phyloP scores from a whole-genome alignment of 1,140 invertebrate genomes.

The Papilio polyxenes region DNA sequence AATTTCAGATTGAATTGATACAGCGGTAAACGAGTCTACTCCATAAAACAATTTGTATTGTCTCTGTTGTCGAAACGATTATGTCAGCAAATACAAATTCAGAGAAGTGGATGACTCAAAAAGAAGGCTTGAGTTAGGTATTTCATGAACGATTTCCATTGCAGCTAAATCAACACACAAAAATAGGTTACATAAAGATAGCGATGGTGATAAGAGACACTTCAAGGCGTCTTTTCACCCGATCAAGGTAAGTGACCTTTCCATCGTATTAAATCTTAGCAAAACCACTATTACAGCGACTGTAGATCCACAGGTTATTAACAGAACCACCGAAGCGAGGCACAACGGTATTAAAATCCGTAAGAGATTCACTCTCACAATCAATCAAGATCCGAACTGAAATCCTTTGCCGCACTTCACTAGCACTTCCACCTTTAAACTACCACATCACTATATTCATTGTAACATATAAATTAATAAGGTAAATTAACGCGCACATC shows the following conservation, averaged over 20 bases:
- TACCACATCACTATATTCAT: slow-evolving; percentile 58
- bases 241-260: slow-evolving; percentile 77
- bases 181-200: slow-evolving; percentile 35
- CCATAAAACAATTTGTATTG: background rate
- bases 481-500: slow-evolving; percentile 50
- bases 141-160: slow-evolving; percentile 6
- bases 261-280: slow-evolving; percentile 72
- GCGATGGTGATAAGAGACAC: slow-evolving; percentile 27
- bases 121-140: slow-evolving; percentile 1
- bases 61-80: background rate
- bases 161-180: slow-evolving; percentile 35
- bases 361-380: slow-evolving; percentile 47
- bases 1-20: background rate
- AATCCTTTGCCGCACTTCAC: slow-evolving; percentile 49
- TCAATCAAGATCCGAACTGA: slow-evolving; percentile 42
- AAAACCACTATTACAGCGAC: slow-evolving; percentile 68
- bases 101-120: slow-evolving; percentile 24
- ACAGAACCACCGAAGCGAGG: slow-evolving; percentile 68
- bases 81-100: slow-evolving; percentile 27
- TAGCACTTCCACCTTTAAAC: slow-evolving; percentile 30
- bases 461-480: slow-evolving; percentile 35
- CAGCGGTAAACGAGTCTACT: background rate
- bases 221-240: slow-evolving; percentile 43
- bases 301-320: slow-evolving; percentile 75
- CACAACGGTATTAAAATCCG: slow-evolving; percentile 64